These are phyloP conservation scores for Hartigia nigra DNA, from an alignment of 2,888 invertebrate genomes.

Conservation along the genomic window DNA sequence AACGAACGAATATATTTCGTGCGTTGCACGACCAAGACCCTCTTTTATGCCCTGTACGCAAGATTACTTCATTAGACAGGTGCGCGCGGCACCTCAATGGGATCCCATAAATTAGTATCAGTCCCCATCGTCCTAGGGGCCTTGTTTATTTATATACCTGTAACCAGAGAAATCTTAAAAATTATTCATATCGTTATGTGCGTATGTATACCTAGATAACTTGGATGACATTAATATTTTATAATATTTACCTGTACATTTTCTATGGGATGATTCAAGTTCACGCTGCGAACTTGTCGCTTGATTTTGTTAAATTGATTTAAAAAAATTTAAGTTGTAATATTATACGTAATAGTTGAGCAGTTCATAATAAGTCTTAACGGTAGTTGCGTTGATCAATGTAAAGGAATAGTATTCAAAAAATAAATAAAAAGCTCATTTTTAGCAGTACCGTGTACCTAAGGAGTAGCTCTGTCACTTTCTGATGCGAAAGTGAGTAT, in stretches of 20 bases:
- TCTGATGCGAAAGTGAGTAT: too few species aligned
- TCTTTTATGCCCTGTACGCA: not conserved
- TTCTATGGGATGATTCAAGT: not conserved
- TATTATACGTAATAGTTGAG: not conserved
- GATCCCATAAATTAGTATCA: conserved; percentile 7
- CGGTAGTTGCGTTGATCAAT: too few species aligned
- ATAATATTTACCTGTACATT: not conserved
- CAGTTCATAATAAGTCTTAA: too few species aligned
- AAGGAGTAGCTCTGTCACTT: too few species aligned
- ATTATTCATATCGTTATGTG: not conserved
- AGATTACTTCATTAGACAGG: conserved; percentile 46
- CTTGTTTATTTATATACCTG: not conserved
- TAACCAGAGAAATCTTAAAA: not conserved
- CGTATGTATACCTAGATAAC: not conserved
- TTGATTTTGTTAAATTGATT: not conserved
- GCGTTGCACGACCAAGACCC: not conserved
- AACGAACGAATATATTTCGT: not conserved
- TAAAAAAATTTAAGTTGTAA: not conserved
- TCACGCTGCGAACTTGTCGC: not conserved
- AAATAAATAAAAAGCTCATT: too few species aligned
- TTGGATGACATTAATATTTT: not conserved
- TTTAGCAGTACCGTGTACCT: too few species aligned
- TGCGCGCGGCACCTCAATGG: conserved; percentile 20
- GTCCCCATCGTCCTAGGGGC: not conserved
- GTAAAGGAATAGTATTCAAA: too few species aligned